phyloP scores from a whole-genome alignment of 1,140 invertebrate genomes.

The Melanaphis sacchari region DNA sequence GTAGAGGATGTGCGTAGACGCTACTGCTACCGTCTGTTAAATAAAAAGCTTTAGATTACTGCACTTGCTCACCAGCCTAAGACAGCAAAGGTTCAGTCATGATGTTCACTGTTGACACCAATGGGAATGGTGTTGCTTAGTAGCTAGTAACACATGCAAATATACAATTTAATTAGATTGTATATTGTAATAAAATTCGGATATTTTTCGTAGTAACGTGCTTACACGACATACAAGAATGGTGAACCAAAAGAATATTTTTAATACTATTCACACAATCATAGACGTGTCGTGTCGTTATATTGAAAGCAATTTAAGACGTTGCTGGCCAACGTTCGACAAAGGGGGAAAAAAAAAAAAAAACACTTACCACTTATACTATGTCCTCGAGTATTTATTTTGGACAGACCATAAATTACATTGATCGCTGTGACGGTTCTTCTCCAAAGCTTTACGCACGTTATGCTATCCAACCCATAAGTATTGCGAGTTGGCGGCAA shows the following conservation, averaged over 20 bases:
- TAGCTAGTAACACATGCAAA: conserved; percentile 14
- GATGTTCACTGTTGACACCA: neutral
- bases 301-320: neutral
- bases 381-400: neutral
- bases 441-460: no score
- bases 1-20: neutral
- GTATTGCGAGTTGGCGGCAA: no score
- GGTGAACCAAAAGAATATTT: neutral
- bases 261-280: neutral
- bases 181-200: neutral
- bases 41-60: neutral
- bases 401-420: no score
- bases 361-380: neutral
- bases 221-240: neutral
- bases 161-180: neutral
- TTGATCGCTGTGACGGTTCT: no score
- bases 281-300: neutral
- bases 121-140: neutral
- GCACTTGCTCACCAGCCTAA: neutral
- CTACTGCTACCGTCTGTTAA: neutral
- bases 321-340: neutral
- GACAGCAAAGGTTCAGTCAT: neutral
- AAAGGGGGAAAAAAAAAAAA: neutral
- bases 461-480: no score
- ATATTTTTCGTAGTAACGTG: neutral